These are phyloP conservation scores for Agonopterix alstromeriana DNA, from an alignment of 2,888 invertebrate genomes.

Conservation along the genomic window DNA sequence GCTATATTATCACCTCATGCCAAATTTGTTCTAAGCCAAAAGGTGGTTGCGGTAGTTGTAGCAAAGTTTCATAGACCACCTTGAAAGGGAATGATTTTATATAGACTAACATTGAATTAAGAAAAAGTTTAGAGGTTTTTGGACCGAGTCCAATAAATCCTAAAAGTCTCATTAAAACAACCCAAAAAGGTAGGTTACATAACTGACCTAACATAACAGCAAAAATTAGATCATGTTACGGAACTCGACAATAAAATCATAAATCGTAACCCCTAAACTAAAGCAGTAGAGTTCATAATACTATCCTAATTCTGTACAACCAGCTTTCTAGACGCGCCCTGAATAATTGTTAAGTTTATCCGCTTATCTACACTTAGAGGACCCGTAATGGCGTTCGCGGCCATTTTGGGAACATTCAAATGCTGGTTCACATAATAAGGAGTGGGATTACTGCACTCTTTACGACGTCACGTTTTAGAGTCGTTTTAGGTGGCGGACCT, in stretches of 20 bases:
- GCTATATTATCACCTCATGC: too few species aligned
- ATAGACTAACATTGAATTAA: too few species aligned
- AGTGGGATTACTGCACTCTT: constrained; percentile 17
- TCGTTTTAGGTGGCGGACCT: too few species aligned
- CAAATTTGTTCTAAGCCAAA: too few species aligned
- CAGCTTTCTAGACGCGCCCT: constrained; percentile 40
- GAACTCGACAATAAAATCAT: not conserved
- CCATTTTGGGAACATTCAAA: constrained; percentile 17
- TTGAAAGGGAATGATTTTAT: too few species aligned
- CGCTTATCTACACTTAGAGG: constrained; percentile 19
- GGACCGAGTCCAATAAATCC: too few species aligned
- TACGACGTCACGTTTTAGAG: constrained; percentile 11
- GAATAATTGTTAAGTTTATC: constrained; percentile 33
- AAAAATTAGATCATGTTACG: constrained; percentile 8
- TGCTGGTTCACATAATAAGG: constrained; percentile 8
- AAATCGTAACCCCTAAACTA: constrained; percentile 1
- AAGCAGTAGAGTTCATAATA: constrained; percentile 9
- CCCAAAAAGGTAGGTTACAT: constrained; percentile 14
- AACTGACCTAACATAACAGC: constrained; percentile 12
- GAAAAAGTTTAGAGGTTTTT: too few species aligned
- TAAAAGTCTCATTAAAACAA: not conserved
- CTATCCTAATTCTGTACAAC: not conserved
- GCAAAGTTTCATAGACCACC: too few species aligned
- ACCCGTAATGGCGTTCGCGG: constrained; percentile 1
- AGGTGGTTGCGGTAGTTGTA: too few species aligned